Conservation (phyloP, 2,113 vertebrate genomes). For the Clarias batrachus region DNA sequence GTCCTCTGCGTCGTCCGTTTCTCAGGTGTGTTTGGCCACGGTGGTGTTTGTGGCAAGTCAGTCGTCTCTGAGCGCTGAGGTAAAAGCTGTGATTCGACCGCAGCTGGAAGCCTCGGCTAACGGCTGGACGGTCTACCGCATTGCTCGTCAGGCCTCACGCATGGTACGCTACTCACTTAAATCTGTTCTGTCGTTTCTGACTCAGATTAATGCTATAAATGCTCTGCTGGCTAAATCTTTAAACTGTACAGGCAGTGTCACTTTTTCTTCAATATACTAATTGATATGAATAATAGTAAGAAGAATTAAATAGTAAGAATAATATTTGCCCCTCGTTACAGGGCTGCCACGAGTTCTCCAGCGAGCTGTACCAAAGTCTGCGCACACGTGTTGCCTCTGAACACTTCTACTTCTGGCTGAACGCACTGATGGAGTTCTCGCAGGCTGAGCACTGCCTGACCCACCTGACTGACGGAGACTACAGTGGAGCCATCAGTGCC, state of each 20-base stretch:
- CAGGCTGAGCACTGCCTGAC: constrained; percentile 90
- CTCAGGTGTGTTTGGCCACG: constrained; percentile 91
- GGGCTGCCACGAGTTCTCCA: constrained; percentile 96
- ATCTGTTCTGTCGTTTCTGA: background rate
- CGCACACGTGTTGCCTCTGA: constrained; percentile 94
- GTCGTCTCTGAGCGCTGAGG: constrained; percentile 86
- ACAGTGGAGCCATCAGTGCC: constrained; percentile 85
- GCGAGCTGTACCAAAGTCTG: constrained; percentile 92
- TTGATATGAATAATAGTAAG: background rate
- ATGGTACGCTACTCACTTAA: constrained; percentile 74
- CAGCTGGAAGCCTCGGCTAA: constrained; percentile 92
- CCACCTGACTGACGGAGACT: constrained; percentile 83
- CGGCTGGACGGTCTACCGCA: constrained; percentile 95
- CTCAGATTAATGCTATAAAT: background rate
- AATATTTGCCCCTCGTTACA: constrained; percentile 53
- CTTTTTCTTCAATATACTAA: background rate
- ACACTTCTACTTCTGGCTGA: constrained; percentile 99
- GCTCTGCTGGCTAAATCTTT: background rate
- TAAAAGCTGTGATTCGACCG: constrained; percentile 90
- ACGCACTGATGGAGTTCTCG: constrained; percentile 96
- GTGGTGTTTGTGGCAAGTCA: constrained; percentile 98
- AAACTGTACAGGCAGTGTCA: too few relatives aligned
- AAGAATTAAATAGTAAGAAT: background rate
- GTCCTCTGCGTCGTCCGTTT: background rate
- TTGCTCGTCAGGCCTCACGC: constrained; percentile 94